Evolutionary conservation across 1,140 invertebrate genomes (phyloP), one percentile per base, ranked within the genome.

Genomic region (Planococcus citri): DNA sequence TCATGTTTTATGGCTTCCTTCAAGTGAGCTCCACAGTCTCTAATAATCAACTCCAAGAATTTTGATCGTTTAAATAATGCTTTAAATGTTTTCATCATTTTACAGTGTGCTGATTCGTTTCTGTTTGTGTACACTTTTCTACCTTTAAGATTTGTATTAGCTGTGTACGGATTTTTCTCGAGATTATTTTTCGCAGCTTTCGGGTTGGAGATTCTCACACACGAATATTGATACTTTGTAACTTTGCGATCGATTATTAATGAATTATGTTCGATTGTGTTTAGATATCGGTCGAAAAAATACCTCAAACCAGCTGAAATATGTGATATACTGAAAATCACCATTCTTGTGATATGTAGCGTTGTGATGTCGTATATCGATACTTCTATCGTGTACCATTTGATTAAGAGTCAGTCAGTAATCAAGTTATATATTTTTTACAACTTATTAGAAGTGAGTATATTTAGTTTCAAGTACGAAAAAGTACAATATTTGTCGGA

Each of bases 391-490:
- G 88, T 99, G 82, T 99, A 99, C 80, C 97, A 99, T 80, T 82
- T 98, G 73, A 96, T 99, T 27, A 95, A 98, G 78, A 96, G 93
- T 75, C 97, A 99, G 78, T 96, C 95, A 69, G 92, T 98, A 67
- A 98, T 99, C 77, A 99, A 99, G 78, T 81, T 99, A 64, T 99
- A 99, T 78, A 96, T 99, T 77, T 97, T 99, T 81, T 99, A 95
- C 78, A 99, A 99, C 81, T 98, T 99, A 94, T 80, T 99, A 68
- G 97, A 99, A 83, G 95, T 89, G 78, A 76, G 76, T 70, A 2
- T 51, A 9, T n/a, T 51, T 14, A 6, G 29, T 33, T n/a, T n/a
- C n/a, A n/a, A n/a, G 29, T 33, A 12, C 29, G 29, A 33, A 33
- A 33, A 12, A 21, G 22, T 29, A 29, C 12, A 4, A 22, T 68